phyloP scores from a whole-genome alignment of 2,113 vertebrate species.

The Myiozetetes cayanensis region DNA sequence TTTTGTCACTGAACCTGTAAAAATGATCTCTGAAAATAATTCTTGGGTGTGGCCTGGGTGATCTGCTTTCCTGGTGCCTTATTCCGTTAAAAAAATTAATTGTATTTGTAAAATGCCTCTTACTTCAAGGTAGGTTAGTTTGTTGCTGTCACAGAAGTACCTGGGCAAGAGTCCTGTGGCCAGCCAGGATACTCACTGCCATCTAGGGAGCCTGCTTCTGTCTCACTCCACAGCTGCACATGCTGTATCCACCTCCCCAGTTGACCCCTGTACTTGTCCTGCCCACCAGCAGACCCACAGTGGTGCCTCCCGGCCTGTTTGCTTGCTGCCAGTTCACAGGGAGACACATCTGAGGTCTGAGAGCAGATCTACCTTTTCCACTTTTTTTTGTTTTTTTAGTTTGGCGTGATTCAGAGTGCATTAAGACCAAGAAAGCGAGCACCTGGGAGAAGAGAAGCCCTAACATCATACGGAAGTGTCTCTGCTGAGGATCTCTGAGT shows the following conservation, averaged over 20 bases:
- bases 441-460: neutral
- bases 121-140: neutral
- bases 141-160: neutral
- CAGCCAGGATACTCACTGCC: neutral
- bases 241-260: neutral
- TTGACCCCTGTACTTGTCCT: neutral
- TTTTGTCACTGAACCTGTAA: neutral
- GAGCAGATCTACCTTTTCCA: neutral
- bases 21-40: neutral
- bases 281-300: neutral
- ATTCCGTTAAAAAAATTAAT: neutral
- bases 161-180: neutral
- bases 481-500: neutral
- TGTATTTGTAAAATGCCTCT: neutral
- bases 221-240: neutral
- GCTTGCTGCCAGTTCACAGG: neutral
- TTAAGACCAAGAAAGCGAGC: neutral
- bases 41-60: neutral
- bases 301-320: neutral
- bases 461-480: neutral
- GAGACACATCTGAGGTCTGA: neutral
- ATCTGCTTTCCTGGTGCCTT: neutral
- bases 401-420: accelerated
- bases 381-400: neutral
- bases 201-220: neutral